Percentiles rank a stretch among this genome's conserved stretches.
phyloP scores from a whole-genome alignment of 2,113 vertebrate species.

The Saccopteryx leptura region DNA sequence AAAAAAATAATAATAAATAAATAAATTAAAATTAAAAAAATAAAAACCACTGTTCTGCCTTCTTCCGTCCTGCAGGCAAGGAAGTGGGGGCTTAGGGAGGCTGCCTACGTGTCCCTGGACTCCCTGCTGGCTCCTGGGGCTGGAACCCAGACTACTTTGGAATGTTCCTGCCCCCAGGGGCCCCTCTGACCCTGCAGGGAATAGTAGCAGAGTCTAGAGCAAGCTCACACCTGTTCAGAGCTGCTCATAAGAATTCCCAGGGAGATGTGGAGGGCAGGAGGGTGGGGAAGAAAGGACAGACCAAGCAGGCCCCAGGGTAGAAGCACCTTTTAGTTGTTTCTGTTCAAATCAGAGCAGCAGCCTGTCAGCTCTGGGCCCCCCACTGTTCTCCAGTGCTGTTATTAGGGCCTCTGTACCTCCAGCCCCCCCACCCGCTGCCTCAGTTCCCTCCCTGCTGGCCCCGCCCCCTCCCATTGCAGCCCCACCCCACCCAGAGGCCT shows the following conservation, averaged over 20 bases:
- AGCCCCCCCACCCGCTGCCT: neutral
- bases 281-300: neutral
- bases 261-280: neutral
- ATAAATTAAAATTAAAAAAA: no score
- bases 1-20: no score
- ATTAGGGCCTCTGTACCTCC: fast-evolving
- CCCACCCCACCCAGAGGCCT: neutral
- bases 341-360: neutral
- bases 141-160: neutral
- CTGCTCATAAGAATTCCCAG: neutral
- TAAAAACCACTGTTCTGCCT: no score
- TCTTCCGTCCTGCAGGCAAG: neutral
- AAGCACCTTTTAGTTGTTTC: neutral
- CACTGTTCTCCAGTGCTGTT: no score
- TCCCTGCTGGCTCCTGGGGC: neutral
- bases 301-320: neutral
- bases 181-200: neutral
- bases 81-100: neutral
- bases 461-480: neutral
- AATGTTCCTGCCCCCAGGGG: neutral
- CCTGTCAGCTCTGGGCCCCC: neutral
- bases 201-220: neutral
- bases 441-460: neutral
- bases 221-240: neutral
- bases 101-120: fast-evolving